Base-by-base conservation (phyloP, 1,140 invertebrate genomes). In the Megathymus violae region DNA sequence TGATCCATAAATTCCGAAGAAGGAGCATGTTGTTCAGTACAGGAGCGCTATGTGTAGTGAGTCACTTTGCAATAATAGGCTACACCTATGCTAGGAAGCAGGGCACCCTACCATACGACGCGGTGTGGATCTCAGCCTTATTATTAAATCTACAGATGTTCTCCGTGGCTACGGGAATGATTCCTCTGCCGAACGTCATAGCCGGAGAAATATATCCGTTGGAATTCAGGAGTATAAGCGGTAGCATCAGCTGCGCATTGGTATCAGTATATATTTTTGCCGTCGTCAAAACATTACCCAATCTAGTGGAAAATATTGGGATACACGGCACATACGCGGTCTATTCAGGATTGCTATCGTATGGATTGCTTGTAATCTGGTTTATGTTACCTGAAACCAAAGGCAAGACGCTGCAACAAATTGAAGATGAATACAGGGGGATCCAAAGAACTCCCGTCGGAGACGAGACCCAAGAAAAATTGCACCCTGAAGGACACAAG, bases 191-290 rank as follows among this genome's bases (percentile, higher is more conserved):
- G 0, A 80, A 70, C 19, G 74, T 85, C 0, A 85, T 88, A n/a
- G 76, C 70, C 1, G 85, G 85, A 0, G 85, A 88, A 64, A 72
- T 88, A 1, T 85, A 84, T 17, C 82, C 85, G 4, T 50, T 86
- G 4, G 67, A 80, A 47, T 83, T 80, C 40, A 66, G 74, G 47
- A 78, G 80, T 38, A 66, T 80, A 4, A 75, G 82, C 3, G 71
- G 74, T 0, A 77, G 69, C 0, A 76, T 88, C 0, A 81, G 82
- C 52, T 52, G 73, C 16, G 59, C 59, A 0, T 65, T 61, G 4
- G 64, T 70, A 7, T 56, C 67, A 3, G 46, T 62, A 1, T 52
- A 72, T 16, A 72, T 71, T 36, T 82, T 82, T 15, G n/a, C 71
- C 0, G 56, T 67, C 6, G 38, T 79, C 0, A 81, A 75, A 54